These are phyloP conservation scores for Cyclophora albipunctata DNA, from an alignment of 2,888 invertebrate species.

Conservation along the genomic window DNA sequence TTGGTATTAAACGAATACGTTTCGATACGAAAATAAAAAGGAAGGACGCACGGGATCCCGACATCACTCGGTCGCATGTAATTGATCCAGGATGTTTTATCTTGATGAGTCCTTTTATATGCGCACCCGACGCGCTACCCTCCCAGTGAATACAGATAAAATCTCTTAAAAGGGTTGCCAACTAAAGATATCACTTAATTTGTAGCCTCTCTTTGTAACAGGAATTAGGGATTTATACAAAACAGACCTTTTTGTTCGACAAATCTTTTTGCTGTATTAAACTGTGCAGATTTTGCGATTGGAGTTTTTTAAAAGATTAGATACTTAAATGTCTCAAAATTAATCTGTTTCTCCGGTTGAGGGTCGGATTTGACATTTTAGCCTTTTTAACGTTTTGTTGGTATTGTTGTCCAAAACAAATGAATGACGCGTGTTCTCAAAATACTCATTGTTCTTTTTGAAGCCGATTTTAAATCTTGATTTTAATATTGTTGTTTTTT, in stretches of 20 bases:
- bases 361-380: slow-evolving; percentile 41
- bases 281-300: slow-evolving; percentile 44
- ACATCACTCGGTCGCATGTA: slow-evolving; percentile 66
- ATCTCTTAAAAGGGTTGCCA: slow-evolving; percentile 73
- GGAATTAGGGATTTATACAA: slow-evolving; percentile 56
- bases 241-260: slow-evolving; percentile 46
- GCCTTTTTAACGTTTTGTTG: slow-evolving; percentile 44
- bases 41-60: slow-evolving; percentile 56
- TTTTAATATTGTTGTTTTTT: slow-evolving; percentile 39
- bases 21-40: slow-evolving; percentile 35
- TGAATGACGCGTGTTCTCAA: slow-evolving; percentile 55
- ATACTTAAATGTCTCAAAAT: slow-evolving; percentile 45
- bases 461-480: slow-evolving; percentile 47
- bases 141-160: slow-evolving; percentile 61
- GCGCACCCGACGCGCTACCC: slow-evolving; percentile 68
- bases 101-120: slow-evolving; percentile 68
- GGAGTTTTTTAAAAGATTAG: slow-evolving; percentile 49
- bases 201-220: slow-evolving; percentile 69
- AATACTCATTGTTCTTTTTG: slow-evolving; percentile 38
- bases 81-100: slow-evolving; percentile 73
- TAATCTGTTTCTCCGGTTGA: slow-evolving; percentile 50
- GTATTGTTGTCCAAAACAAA: slow-evolving; percentile 54
- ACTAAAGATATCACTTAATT: slow-evolving; percentile 74
- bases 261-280: slow-evolving; percentile 40
- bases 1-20: slow-evolving; percentile 22